Evolutionary conservation across 2,888 invertebrate species (phyloP).

Genomic region (Acrobasis suavella): DNA sequence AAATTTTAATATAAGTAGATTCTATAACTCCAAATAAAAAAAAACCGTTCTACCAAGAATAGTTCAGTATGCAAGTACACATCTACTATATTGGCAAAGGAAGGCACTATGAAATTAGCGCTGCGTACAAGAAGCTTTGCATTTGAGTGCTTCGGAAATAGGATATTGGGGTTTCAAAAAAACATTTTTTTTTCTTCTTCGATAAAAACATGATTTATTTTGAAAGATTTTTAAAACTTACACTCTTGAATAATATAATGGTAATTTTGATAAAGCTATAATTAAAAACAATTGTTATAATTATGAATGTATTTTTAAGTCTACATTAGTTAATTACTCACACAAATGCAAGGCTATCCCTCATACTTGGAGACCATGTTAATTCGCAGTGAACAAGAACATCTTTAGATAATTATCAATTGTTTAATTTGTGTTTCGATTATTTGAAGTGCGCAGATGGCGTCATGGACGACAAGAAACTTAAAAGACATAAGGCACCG

Average conservation of each 20-base stretch:
- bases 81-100: neutral
- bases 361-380: too few species aligned
- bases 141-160: too few species aligned
- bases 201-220: too few species aligned
- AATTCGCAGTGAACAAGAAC: too few species aligned
- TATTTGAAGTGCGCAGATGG: neutral
- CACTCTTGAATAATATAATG: too few species aligned
- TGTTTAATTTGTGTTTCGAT: constrained; percentile 2
- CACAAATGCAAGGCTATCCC: too few species aligned
- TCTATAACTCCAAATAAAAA: neutral
- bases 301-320: too few species aligned
- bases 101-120: constrained; percentile 8
- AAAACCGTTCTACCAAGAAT: neutral
- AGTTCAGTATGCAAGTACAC: neutral
- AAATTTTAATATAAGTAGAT: neutral
- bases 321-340: too few species aligned
- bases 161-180: too few species aligned
- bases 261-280: too few species aligned
- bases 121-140: neutral
- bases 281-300: too few species aligned
- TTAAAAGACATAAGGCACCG: neutral
- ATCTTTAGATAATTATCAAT: neutral
- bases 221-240: too few species aligned
- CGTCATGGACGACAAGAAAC: neutral
- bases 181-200: neutral